Percentiles rank a stretch among this genome's conserved stretches.
These are phyloP conservation scores for Apamea anceps DNA, from an alignment of 2,888 invertebrate species.

Conservation along the genomic window DNA sequence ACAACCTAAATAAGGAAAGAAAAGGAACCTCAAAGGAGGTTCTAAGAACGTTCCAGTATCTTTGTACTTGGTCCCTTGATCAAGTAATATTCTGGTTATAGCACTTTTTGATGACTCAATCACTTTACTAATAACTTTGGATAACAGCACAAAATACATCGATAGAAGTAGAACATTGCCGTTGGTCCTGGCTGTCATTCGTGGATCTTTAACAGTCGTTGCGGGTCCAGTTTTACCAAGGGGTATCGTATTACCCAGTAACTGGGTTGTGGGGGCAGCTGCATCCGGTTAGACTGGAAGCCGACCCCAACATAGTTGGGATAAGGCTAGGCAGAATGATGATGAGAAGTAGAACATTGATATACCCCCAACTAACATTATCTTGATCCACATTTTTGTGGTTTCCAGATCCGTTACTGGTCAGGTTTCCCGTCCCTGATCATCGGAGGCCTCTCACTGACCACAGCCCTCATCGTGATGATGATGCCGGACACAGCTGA, in stretches of 20 bases:
- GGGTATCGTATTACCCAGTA: no score
- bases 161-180: neutral
- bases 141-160: neutral
- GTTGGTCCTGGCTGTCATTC: no score
- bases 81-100: neutral
- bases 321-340: no score
- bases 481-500: slow-evolving; percentile 72
- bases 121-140: neutral
- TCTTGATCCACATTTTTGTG: neutral
- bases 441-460: slow-evolving; percentile 68
- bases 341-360: neutral
- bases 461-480: slow-evolving; percentile 67
- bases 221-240: no score
- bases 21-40: neutral
- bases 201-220: no score
- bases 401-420: slow-evolving; percentile 75
- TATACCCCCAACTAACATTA: neutral
- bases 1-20: neutral
- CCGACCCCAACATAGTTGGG: no score
- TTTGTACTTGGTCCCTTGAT: neutral
- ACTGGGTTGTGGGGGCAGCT: no score
- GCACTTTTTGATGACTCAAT: no score
- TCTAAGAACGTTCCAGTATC: neutral
- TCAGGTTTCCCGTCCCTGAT: slow-evolving; percentile 69
- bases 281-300: no score